Evolutionary conservation across 2,888 invertebrate genomes (phyloP), one percentile per base, ranked within the genome.

Genomic region (Nycteola revayana): DNA sequence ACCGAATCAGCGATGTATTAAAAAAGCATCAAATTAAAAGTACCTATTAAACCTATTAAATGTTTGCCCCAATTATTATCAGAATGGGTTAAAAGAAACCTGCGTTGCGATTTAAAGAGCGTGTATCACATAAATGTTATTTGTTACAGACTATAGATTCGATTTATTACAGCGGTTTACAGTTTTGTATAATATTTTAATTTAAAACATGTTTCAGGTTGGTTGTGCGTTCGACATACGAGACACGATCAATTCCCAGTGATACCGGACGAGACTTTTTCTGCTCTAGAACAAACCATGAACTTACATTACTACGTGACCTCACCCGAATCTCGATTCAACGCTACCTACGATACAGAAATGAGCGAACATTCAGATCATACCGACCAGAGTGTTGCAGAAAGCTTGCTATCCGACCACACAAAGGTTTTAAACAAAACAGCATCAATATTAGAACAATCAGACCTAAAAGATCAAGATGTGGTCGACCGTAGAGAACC

Each of bases 211-310:
- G 3, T 45, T 45, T 5, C 46, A 91, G 94, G 94, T 58, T 95
- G 94, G 94, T 76, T 93, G 36, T 92, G 94, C 60, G 93, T 95
- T 3, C 88, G 94, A 34, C 95, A 95, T 58, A 93, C 94, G 45
- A 90, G 95, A 27, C 92, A 94, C 68, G 93, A 95, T 44, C 90
- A 91, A 57, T 95, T 94, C 91, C 95, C 95, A 0, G 90, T 95
- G 22, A 91, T 94, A 50, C 91, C 92, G 42, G 93, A 93, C 34
- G 91, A 93, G 65, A 87, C 90, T 37, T 91, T 90, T 81, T 74
- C 89, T 10, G 69, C 84, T 1, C 84, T 85, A 9, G 87, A 90
- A 8, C 62, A 77, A 55, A 41, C 42, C 9, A 27, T 42, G 1
- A 66, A 77, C 63, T 39, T 78, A 21, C 63, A 69, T 25, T 66